Base-by-base conservation (phyloP, 2,113 vertebrate species). In the Podarcis cretensis region DNA sequence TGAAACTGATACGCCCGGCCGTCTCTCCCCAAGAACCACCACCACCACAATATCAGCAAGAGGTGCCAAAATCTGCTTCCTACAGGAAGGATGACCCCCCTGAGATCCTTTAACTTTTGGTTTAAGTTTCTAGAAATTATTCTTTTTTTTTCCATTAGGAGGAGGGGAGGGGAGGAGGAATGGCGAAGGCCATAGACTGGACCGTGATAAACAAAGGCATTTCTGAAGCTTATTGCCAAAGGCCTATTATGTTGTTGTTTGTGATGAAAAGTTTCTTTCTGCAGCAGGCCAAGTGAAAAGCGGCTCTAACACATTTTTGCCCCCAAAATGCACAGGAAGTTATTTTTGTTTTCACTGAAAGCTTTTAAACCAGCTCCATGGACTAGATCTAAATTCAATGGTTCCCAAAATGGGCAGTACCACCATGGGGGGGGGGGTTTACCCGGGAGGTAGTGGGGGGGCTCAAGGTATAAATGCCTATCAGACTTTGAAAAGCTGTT, bases 51-150 rank as follows among this genome's bases (percentile, higher is more conserved):
- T 88, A 88, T 82, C 87, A 93, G 91, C 40, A 95, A 94, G 90
- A 93, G 93, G 94, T 10, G 90, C 95, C 95, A 95, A 90, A 89
- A 93, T 92, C 89, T 48, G 94, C 95, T 95, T 95, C 96, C 96
- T 7, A 81, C 95, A 96, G 96, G 96, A 97, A 96, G 96, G 94
- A 96, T 96, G 96, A 94, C 94, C 65, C 94, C 95, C 96, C 90
- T 40, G 93, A 96, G 96, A 92, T 90, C 57, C 88, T 87, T 48
- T 74, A 88, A 30, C 32, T 83, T 88, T 23, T 10, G 85, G 90
- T 85, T 92, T 85, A 81, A 81, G n/a, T 90, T 95, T 93, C 94
- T 54, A 86, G 89, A 91, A 94, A 96, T 92, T 89, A 90, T 95
- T 71, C 90, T 92, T 92, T 54, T 35, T 35, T 37, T 92, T 93